Percentiles rank a stretch among this genome's conserved stretches.
phyloP scores from a whole-genome alignment of 2,888 invertebrate genomes.

The Tenthredo notha region DNA sequence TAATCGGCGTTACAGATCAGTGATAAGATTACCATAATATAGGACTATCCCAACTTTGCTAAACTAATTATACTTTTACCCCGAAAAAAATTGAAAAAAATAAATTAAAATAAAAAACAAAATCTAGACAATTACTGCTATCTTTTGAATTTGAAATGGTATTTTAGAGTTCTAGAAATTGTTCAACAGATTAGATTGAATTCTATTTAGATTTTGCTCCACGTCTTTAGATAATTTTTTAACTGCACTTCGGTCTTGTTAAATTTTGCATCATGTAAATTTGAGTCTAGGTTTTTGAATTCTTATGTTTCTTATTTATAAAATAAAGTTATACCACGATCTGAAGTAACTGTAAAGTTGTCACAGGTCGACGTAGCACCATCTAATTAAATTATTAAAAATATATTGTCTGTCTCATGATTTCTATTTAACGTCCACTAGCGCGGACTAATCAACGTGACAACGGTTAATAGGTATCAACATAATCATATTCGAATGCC shows the following conservation, averaged over 20 bases:
- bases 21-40: background rate
- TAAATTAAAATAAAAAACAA: background rate
- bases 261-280: background rate
- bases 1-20: background rate
- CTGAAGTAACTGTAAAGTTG: background rate
- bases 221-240: background rate
- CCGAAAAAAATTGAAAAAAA: background rate
- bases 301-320: constrained; percentile 10
- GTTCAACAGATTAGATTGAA: background rate
- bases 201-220: background rate
- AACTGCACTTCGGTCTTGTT: background rate
- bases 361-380: constrained; percentile 14
- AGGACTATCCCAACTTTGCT: background rate
- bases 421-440: constrained; percentile 3
- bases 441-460: constrained; percentile 32
- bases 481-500: background rate
- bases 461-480: constrained; percentile 15
- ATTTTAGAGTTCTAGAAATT: background rate
- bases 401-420: background rate
- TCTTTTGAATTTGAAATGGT: background rate
- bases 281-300: background rate
- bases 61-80: background rate
- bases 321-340: constrained; percentile 2
- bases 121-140: background rate
- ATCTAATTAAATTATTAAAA: background rate